Percentiles rank a stretch among this genome's conserved stretches.
Conservation (phyloP, 2,113 vertebrate genomes). For the Sceloporus undulatus region DNA sequence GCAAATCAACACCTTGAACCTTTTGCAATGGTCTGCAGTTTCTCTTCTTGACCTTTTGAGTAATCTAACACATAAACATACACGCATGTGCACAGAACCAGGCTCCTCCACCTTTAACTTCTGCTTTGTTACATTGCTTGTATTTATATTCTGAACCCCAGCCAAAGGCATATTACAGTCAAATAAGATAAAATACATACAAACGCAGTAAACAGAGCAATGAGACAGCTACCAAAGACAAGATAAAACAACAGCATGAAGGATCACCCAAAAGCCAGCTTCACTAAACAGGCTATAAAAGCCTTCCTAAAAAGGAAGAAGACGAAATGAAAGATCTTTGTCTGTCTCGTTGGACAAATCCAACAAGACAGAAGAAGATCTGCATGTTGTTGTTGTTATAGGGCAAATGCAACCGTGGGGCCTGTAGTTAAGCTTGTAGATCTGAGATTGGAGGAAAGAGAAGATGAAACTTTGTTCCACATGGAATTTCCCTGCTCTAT, state of each 20-base stretch:
- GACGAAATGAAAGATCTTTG: too few relatives aligned
- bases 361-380: not conserved
- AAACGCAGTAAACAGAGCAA: conserved; percentile 2
- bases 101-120: not conserved
- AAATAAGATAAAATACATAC: not conserved
- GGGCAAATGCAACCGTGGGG: not conserved
- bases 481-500: not conserved
- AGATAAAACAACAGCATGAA: not conserved
- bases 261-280: not conserved
- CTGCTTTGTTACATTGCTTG: not conserved
- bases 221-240: not conserved
- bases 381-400: not conserved
- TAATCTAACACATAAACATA: too few relatives aligned
- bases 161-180: conserved; percentile 6
- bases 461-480: not conserved
- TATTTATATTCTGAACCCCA: not conserved
- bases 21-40: too few relatives aligned
- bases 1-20: too few relatives aligned
- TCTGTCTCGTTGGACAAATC: not conserved
- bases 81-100: not conserved
- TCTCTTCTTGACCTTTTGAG: not conserved
- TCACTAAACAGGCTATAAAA: conserved; percentile 2
- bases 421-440: not conserved
- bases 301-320: conserved; percentile 12
- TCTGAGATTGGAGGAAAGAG: not conserved